A percentile compares a stretch with the other conserved stretches of the same genome.
Conservation (phyloP, 2,888 invertebrate genomes). For the Cephus spinipes region DNA sequence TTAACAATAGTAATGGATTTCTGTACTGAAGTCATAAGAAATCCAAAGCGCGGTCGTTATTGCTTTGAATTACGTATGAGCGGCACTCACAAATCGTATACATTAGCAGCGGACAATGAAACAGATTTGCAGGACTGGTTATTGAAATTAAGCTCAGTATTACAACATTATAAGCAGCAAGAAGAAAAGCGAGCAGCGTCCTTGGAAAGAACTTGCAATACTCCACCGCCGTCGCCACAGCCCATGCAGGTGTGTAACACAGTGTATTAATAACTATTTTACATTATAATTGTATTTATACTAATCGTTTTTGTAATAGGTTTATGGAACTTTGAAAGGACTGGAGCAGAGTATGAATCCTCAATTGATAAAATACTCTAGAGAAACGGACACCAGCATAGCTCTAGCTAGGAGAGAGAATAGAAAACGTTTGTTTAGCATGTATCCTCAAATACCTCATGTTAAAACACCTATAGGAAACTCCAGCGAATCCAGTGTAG, state of each 20-base stretch:
- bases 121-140: constrained; percentile 88
- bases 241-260: constrained; percentile 64
- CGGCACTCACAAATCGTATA: constrained; percentile 86
- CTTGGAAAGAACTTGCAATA: constrained; percentile 71
- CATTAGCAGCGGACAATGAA: constrained; percentile 89
- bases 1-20: constrained; percentile 94
- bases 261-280: not conserved
- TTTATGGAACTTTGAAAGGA: constrained; percentile 87
- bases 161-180: constrained; percentile 85
- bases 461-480: constrained; percentile 40
- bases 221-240: constrained; percentile 74
- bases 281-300: not conserved
- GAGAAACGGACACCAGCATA: constrained; percentile 91
- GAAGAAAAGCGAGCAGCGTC: constrained; percentile 81
- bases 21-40: constrained; percentile 90
- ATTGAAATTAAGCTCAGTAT: constrained; percentile 82
- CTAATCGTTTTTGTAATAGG: constrained; percentile 36
- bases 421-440: constrained; percentile 82
- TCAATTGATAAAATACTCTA: constrained; percentile 87
- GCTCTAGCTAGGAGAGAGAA: constrained; percentile 84
- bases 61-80: constrained; percentile 92
- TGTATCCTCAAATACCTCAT: constrained; percentile 74
- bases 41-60: constrained; percentile 84
- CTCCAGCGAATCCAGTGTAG: constrained; percentile 71
- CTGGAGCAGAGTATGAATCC: constrained; percentile 94